These are phyloP conservation scores for Rhincodon typus DNA, from an alignment of 2,797 vertebrate genomes.

Conservation along the genomic window DNA sequence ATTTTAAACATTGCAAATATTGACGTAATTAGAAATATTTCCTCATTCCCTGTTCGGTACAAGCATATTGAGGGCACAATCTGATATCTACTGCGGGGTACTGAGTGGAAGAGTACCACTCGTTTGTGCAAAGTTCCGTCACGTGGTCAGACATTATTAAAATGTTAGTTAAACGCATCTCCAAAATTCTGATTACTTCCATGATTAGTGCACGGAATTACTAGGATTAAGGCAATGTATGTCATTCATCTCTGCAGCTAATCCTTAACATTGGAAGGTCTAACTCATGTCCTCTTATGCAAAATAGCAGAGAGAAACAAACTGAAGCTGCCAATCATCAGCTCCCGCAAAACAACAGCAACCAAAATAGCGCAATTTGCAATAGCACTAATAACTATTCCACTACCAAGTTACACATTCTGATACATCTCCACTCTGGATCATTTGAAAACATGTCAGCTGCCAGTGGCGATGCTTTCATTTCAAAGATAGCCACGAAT, in stretches of 20 bases:
- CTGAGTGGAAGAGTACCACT: not conserved
- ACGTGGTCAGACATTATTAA: constrained; percentile 13
- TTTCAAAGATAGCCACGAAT: not conserved
- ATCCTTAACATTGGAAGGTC: not conserved
- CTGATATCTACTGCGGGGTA: not conserved
- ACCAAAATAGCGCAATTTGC: not conserved
- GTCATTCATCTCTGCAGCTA: not conserved
- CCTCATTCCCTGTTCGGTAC: too few relatives aligned
- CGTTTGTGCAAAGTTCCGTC: not conserved
- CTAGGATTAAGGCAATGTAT: not conserved
- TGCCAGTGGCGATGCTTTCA: not conserved
- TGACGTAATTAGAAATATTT: not conserved
- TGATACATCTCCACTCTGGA: not conserved
- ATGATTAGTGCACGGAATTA: not conserved
- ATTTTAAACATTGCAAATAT: not conserved
- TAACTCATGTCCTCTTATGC: not conserved
- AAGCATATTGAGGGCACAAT: not conserved
- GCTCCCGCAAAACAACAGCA: not conserved
- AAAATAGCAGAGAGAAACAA: too few relatives aligned
- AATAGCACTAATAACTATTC: not conserved
- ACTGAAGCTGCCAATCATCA: not conserved
- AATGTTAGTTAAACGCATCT: not conserved
- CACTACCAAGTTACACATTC: not conserved
- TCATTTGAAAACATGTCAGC: not conserved
- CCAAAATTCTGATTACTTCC: not conserved